Conservation (phyloP, 2,888 invertebrate species). For the Syrista parreyssii region DNA sequence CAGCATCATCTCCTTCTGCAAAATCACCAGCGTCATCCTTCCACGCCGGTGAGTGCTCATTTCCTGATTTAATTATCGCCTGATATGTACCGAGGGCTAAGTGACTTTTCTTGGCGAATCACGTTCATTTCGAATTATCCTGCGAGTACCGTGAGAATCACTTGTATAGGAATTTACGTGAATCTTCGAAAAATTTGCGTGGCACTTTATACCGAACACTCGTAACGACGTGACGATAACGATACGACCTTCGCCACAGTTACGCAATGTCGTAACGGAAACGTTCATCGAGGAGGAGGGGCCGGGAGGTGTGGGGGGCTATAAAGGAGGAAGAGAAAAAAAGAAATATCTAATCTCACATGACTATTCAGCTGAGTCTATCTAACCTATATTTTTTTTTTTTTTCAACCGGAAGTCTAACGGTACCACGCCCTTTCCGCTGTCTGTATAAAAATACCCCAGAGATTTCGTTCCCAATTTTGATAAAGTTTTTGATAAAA, state of each 20-base stretch:
- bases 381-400: slow-evolving; percentile 23
- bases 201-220: background rate
- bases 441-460: background rate
- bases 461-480: background rate
- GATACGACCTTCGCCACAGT: background rate
- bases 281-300: background rate
- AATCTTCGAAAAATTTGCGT: background rate
- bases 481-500: background rate
- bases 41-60: slow-evolving; percentile 52
- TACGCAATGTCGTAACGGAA: background rate
- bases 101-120: background rate
- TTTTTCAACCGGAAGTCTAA: background rate
- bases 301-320: background rate
- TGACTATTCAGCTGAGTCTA: slow-evolving; percentile 36
- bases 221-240: background rate
- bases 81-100: background rate
- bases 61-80: background rate
- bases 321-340: slow-evolving; percentile 25
- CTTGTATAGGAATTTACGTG: background rate
- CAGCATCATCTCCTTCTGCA: slow-evolving; percentile 53
- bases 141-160: background rate
- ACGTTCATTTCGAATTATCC: background rate
- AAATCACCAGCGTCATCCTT: slow-evolving; percentile 55
- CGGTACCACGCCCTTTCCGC: slow-evolving; percentile 3
- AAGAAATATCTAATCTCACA: slow-evolving; percentile 43